Percentiles rank a stretch among this genome's conserved stretches.
phyloP scores from a whole-genome alignment of 2,888 invertebrate species.

The Margaritifera margaritifera region DNA sequence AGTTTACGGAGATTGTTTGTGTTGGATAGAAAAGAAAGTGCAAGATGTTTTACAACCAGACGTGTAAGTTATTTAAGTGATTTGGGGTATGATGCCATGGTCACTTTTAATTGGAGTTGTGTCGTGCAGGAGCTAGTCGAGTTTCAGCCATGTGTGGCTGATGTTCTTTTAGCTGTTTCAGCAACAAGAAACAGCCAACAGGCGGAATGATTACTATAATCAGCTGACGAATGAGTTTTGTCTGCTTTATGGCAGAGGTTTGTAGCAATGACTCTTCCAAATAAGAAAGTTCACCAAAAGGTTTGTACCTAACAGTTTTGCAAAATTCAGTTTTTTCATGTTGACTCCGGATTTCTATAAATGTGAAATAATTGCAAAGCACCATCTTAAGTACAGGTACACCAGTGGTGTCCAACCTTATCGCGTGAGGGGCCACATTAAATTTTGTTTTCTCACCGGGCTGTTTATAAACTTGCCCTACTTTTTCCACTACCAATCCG shows the following conservation, averaged over 20 bases:
- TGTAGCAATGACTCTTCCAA: slow-evolving; percentile 1
- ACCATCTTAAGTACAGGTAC: too few species aligned
- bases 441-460: slow-evolving; percentile 1
- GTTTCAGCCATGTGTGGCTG: slow-evolving; percentile 2
- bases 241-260: background rate
- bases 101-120: background rate
- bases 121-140: background rate
- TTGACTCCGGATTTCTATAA: background rate
- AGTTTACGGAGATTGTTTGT: too few species aligned
- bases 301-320: background rate
- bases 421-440: too few species aligned
- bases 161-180: slow-evolving; percentile 8
- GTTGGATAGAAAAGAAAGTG: too few species aligned
- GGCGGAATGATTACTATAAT: slow-evolving; percentile 1
- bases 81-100: slow-evolving; percentile 1
- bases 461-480: background rate
- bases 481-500: too few species aligned
- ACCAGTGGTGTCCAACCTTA: too few species aligned
- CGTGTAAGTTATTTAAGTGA: background rate
- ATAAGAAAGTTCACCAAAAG: slow-evolving; percentile 9
- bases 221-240: background rate
- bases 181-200: background rate
- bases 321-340: too few species aligned
- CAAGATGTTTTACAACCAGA: too few species aligned
- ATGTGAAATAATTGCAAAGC: slow-evolving; percentile 2